Conservation (phyloP, 2,113 vertebrate species). For the Phainopepla nitens region DNA sequence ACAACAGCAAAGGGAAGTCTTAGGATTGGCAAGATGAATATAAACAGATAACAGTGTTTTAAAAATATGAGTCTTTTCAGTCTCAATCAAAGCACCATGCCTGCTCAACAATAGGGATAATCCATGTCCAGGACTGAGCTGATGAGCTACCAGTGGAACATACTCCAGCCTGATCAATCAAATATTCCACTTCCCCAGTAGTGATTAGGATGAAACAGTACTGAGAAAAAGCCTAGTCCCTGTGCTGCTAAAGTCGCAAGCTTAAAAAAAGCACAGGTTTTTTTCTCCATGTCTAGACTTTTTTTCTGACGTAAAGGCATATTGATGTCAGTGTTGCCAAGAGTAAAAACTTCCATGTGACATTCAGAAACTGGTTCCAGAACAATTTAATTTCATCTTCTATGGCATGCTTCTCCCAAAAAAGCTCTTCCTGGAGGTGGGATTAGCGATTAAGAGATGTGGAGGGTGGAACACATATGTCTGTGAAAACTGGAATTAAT, state of each 20-base stretch:
- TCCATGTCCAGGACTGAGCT: background rate
- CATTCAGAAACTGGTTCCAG: background rate
- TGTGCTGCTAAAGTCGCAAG: background rate
- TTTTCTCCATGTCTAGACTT: background rate
- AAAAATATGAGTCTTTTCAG: background rate
- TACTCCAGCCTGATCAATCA: background rate
- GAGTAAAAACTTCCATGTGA: background rate
- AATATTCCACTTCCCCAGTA: background rate
- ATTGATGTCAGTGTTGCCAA: background rate
- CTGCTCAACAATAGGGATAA: background rate
- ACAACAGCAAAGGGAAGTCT: background rate
- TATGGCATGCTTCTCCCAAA: background rate
- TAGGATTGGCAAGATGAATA: background rate
- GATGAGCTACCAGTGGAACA: background rate
- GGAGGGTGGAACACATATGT: background rate
- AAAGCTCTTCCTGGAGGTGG: background rate
- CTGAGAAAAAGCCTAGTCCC: background rate
- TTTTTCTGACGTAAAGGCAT: background rate
- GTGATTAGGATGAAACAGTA: background rate
- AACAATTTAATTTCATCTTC: background rate
- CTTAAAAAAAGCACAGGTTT: background rate
- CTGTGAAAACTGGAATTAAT: conserved; percentile 31
- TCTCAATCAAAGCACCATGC: background rate
- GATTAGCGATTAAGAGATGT: background rate
- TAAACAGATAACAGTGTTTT: background rate